These are phyloP conservation scores for Cheiracanthium punctorium DNA, from an alignment of 2,888 invertebrate genomes.

Conservation along the genomic window DNA sequence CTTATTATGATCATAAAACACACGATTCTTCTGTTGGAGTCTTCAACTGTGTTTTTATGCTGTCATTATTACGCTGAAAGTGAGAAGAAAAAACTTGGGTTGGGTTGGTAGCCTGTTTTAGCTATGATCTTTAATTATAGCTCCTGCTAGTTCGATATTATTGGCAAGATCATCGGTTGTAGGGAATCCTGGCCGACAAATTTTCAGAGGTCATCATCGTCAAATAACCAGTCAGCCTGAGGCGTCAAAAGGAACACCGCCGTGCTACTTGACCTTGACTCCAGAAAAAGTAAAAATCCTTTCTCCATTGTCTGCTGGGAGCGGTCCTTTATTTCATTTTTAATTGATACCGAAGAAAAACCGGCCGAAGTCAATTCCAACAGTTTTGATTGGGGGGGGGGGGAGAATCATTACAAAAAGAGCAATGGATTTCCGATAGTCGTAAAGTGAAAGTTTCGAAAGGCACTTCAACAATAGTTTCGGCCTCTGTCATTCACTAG, in stretches of 20 bases:
- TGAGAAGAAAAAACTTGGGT: not conserved
- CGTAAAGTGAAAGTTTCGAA: no score
- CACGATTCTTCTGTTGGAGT: no score
- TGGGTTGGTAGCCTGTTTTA: not conserved
- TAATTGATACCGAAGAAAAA: slow-evolving; percentile 16
- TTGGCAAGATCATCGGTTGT: slow-evolving; percentile 35
- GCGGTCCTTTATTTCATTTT: slow-evolving; percentile 22
- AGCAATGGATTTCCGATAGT: not conserved
- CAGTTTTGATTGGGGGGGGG: not conserved
- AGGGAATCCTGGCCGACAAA: slow-evolving; percentile 11
- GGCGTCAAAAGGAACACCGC: slow-evolving; percentile 29
- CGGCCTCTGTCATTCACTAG: no score
- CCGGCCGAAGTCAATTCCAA: not conserved
- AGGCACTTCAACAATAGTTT: no score
- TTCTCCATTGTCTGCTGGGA: slow-evolving; percentile 43
- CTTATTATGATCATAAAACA: no score
- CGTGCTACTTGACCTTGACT: slow-evolving; percentile 51
- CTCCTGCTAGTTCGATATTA: slow-evolving; percentile 19
- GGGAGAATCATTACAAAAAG: not conserved
- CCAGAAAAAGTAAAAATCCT: slow-evolving; percentile 20
- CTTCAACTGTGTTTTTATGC: no score
- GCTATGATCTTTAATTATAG: slow-evolving; percentile 30
- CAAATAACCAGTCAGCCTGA: slow-evolving; percentile 54
- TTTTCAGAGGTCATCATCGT: slow-evolving; percentile 44
- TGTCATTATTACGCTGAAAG: not conserved